Evolutionary conservation across 1,140 invertebrate species (phyloP), one percentile per base, ranked within the genome.

Genomic region (Diabrotica virgifera): DNA sequence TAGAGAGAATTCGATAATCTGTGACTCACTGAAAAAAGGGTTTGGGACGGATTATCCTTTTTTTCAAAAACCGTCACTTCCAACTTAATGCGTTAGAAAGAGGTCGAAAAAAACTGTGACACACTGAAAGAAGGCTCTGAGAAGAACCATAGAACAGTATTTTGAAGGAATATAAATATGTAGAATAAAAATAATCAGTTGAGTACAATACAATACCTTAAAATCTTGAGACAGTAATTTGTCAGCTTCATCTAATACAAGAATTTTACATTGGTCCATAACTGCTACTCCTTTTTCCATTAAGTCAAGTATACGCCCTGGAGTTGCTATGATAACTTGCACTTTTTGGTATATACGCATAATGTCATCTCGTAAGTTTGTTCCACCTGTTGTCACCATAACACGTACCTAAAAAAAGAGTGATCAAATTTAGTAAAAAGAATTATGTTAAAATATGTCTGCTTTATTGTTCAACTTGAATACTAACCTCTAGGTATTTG

Each of bases 291-390:
- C 66, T 82, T 99, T 99, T 82, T 99, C 97, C 93, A 99, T 98
- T 76, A 99, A 87, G 88, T 99, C 98, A 76, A 99, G 88, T 82
- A 99, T 99, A 82, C 98, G 89, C 73, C 98, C 98, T 68, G 98
- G 98, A 69, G 97, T 99, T 55, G 98, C 98, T 78, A 99, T 98
- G 77, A 99, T 95, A 68, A 98, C 89, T 87, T 99, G 98, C 76
- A 99, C 98, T 89, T 96, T 96, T 82, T 99, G 94, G 85, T 98
- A 98, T 79, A 99, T 95, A 83, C 97, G 91, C 91, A 99, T 96
- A 79, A 99, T 99, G 81, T 99, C 98, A 82, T 99, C 97, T 78
- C 96, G 91, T 65, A 99, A 86, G 83, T 98, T 97, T 68, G 97
- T 99, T 72, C 97, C 97, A 77, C 90, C 78, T 74, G 97, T 99